Evolutionary conservation across 2,113 vertebrate species (phyloP).

Genomic region (Grallaria varia): DNA sequence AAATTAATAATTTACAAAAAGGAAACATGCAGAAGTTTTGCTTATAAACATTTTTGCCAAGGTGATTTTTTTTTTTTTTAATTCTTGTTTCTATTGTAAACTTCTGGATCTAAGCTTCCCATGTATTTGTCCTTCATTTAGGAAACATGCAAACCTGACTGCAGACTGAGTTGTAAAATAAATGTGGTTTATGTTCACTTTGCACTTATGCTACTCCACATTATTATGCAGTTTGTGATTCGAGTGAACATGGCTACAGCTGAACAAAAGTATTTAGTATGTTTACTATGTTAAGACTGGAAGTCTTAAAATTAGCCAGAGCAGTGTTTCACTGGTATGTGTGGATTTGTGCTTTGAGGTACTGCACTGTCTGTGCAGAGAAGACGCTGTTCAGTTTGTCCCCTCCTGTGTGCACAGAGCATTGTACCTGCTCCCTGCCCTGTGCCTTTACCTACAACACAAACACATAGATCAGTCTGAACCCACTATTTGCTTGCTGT

Average conservation of each 20-base stretch:
- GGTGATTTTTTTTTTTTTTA: background rate
- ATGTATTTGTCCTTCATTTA: background rate
- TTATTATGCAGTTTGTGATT: background rate
- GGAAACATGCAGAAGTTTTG: background rate
- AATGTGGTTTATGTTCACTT: background rate
- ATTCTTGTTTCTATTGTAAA: background rate
- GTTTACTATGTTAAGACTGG: background rate
- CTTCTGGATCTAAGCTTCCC: background rate
- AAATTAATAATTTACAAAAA: background rate
- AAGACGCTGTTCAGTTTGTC: background rate
- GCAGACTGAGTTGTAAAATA: background rate
- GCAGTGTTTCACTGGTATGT: background rate
- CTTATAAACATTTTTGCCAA: background rate
- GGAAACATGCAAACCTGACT: background rate
- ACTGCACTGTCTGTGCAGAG: background rate
- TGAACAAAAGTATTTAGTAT: background rate
- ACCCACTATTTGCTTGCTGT: background rate
- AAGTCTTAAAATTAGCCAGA: background rate
- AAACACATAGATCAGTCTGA: background rate
- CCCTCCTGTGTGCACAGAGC: background rate
- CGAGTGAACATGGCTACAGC: background rate
- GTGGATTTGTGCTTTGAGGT: background rate
- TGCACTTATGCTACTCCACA: background rate
- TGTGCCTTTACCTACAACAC: background rate
- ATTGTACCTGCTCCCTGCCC: background rate